Base-by-base conservation (phyloP, 2,113 vertebrate genomes). In the Xerus inauris region DNA sequence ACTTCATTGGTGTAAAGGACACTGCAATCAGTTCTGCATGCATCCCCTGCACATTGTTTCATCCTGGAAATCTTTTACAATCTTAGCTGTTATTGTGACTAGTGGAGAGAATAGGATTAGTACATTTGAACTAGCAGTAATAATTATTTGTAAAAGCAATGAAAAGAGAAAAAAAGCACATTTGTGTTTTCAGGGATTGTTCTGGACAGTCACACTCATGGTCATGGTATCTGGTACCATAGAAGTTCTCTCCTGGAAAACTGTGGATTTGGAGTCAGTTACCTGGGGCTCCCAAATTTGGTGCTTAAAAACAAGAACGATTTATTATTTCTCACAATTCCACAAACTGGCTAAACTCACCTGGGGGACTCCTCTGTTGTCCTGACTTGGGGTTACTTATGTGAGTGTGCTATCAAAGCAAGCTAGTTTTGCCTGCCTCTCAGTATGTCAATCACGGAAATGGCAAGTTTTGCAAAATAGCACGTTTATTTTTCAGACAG, bases 101-200 rank as follows among this genome's bases (percentile, higher is more conserved):
- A 99, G 99, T 49, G 99, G 99, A 4, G 99, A 99, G 30, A 99
- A 99, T 94, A 98, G 98, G 47, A 99, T 98, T 98, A 99, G 98
- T 87, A 98, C 98, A 24, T 99, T 99, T 94, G 98, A 99, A 96
- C 98, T 99, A 94, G 93, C 92, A 0, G 99, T 99, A 75, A 99
- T 98, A 95, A 98, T 99, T 97, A 99, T 98, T 73, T 99, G 99
- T 59, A 99, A 99, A 93, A 99, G 99, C 97, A 99, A 99, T 94
- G 99, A 73, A 98, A 98, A 93, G 99, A 99, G 73, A 99, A 97
- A 94, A 99, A 99, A 98, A 95, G 97, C 99, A 99, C 98, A 49
- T 98, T 99, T 80, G 98, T 99, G 96, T 98, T 99, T 94, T 99
- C 54, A 7, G 99, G 99, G 94, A 99, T 99, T 87, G 98, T 98